Evolutionary conservation across 1,140 invertebrate species (phyloP).

Genomic region (Hermetia illucens): DNA sequence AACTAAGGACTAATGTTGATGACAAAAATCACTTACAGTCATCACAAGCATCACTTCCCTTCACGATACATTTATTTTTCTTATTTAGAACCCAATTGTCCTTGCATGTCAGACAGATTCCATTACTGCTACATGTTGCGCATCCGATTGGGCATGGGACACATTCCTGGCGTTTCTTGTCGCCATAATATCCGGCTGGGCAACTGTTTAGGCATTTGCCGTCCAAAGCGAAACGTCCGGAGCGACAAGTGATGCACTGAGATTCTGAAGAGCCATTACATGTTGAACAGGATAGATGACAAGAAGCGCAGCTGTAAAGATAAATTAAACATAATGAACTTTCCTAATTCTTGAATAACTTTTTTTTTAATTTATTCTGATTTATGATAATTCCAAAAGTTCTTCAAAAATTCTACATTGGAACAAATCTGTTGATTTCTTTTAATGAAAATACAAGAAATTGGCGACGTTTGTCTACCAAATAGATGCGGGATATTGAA

Average conservation of each 20-base stretch:
- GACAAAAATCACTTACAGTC: constrained; percentile 31
- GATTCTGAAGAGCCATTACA: constrained; percentile 61
- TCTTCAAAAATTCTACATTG: neutral
- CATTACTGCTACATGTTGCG: constrained; percentile 46
- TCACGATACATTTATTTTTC: constrained; percentile 51
- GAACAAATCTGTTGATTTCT: no score
- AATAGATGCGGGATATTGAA: no score
- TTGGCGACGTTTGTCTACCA: no score
- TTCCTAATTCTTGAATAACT: neutral
- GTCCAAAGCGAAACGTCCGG: constrained; percentile 47
- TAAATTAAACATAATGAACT: constrained; percentile 4
- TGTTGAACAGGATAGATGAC: constrained; percentile 65
- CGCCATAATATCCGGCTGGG: constrained; percentile 53
- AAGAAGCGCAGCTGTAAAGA: constrained; percentile 49
- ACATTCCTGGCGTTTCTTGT: constrained; percentile 62
- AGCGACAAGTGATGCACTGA: constrained; percentile 65
- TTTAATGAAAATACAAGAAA: no score
- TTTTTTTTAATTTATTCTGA: constrained; percentile 1
- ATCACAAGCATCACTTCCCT: constrained; percentile 48
- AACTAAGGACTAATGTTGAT: constrained; percentile 5
- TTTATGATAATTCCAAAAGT: neutral
- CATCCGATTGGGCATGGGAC: constrained; percentile 58
- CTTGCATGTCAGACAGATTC: constrained; percentile 51
- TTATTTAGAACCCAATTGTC: constrained; percentile 55
- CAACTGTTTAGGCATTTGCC: constrained; percentile 49